Percentiles rank a stretch among this genome's conserved stretches.
These are phyloP conservation scores for Lithophane ornitopus DNA, from an alignment of 2,888 invertebrate species.

Conservation along the genomic window DNA sequence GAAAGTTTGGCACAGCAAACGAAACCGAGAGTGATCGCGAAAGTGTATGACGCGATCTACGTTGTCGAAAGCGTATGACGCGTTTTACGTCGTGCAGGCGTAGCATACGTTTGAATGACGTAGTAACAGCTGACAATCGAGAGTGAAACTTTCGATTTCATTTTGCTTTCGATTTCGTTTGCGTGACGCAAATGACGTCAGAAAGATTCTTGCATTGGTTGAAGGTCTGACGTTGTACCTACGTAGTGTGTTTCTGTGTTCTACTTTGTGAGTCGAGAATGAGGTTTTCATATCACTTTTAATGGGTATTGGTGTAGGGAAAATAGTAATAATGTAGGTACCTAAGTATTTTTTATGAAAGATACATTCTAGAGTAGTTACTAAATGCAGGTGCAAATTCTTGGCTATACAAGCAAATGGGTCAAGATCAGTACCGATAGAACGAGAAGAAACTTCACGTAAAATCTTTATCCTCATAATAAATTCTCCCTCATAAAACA, in stretches of 20 bases:
- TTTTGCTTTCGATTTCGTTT: slow-evolving; percentile 60
- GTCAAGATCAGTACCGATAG: background rate
- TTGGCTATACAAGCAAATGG: background rate
- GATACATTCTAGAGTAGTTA: background rate
- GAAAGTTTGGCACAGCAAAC: slow-evolving; percentile 66
- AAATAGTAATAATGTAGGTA: background rate
- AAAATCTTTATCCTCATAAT: background rate
- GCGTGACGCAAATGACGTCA: slow-evolving; percentile 56
- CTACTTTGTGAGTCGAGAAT: slow-evolving; percentile 4
- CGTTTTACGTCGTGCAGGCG: slow-evolving; percentile 21
- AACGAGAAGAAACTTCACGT: background rate
- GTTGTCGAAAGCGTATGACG: slow-evolving; percentile 32
- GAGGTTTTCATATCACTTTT: background rate
- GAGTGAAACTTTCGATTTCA: slow-evolving; percentile 68
- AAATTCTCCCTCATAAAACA: background rate
- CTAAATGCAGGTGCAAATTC: background rate
- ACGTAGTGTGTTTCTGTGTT: background rate
- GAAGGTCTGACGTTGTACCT: slow-evolving; percentile 18
- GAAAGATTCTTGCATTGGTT: background rate
- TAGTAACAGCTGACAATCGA: slow-evolving; percentile 58
- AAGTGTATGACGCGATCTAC: slow-evolving; percentile 30
- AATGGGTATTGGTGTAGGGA: background rate
- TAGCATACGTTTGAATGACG: slow-evolving; percentile 56
- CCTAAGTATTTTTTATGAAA: background rate
- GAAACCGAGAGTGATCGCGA: slow-evolving; percentile 69